These are phyloP conservation scores for Phthorimaea operculella DNA, from an alignment of 1,140 invertebrate genomes.

Conservation along the genomic window DNA sequence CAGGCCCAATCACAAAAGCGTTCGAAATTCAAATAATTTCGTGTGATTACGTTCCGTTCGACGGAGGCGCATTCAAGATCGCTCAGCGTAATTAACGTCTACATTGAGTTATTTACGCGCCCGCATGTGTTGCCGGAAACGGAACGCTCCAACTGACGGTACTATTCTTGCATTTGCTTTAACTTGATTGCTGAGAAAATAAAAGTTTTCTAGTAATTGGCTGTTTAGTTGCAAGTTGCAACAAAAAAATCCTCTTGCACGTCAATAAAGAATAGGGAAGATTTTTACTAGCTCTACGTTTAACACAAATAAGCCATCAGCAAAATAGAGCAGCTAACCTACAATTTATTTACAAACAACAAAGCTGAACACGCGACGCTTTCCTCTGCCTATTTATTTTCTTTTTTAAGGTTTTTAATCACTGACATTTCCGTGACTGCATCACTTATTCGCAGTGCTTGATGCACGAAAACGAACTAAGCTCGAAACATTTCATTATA, in stretches of 20 bases:
- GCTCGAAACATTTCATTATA: slow-evolving; percentile 38
- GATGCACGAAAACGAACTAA: slow-evolving; percentile 27
- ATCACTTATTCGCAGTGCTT: slow-evolving; percentile 32
- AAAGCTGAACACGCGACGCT: background rate
- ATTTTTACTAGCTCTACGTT: background rate
- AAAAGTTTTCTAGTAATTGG: background rate
- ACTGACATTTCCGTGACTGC: slow-evolving; percentile 50
- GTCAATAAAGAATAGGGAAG: background rate
- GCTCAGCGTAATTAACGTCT: slow-evolving; percentile 45
- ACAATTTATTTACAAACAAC: background rate
- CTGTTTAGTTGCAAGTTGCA: background rate
- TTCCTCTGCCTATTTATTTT: slow-evolving; percentile 30
- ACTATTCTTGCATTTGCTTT: slow-evolving; percentile 10
- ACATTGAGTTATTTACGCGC: slow-evolving; percentile 61
- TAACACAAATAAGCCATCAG: background rate
- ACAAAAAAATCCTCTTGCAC: background rate
- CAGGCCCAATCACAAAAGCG: slow-evolving; percentile 2
- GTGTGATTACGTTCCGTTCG: slow-evolving; percentile 27
- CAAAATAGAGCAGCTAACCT: background rate
- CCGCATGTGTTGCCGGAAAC: slow-evolving; percentile 53
- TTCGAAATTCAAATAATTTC: slow-evolving; percentile 19
- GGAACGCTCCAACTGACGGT: slow-evolving; percentile 27
- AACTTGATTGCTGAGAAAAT: background rate
- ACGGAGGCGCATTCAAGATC: slow-evolving; percentile 27
- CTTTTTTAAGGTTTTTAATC: slow-evolving; percentile 47